Evolutionary conservation across 2,888 invertebrate genomes (phyloP).

Genomic region (Hydropsyche betteni): DNA sequence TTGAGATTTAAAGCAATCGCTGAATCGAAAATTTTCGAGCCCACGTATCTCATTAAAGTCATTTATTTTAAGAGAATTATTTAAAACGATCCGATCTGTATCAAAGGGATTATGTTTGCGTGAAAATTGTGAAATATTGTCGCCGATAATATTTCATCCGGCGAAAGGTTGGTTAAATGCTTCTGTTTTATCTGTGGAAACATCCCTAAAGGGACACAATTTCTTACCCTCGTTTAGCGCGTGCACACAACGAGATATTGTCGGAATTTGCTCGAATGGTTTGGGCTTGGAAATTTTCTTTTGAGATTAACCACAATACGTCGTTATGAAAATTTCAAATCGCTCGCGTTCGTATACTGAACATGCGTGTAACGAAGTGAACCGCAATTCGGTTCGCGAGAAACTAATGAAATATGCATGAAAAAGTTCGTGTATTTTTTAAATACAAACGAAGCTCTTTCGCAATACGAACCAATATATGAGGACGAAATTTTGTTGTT

Average conservation of each 20-base stretch:
- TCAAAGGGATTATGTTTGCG: no score
- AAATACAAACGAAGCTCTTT: not conserved
- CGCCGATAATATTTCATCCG: conserved; percentile 6
- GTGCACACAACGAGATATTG: no score
- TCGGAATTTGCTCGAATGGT: no score
- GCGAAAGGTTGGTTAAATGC: not conserved
- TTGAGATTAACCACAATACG: not conserved
- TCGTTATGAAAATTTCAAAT: not conserved
- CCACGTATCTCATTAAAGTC: no score
- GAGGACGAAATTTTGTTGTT: no score
- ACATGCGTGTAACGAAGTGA: not conserved
- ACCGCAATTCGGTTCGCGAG: not conserved
- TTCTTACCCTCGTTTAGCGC: no score
- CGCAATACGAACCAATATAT: no score
- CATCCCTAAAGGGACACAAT: not conserved
- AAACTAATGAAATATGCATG: not conserved
- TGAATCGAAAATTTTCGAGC: no score
- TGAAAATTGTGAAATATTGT: not conserved
- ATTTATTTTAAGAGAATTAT: no score
- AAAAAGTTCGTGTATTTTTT: not conserved
- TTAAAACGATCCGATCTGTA: no score
- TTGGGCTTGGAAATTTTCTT: no score
- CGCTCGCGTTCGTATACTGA: not conserved
- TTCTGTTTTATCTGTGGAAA: conserved; percentile 1
- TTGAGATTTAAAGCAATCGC: no score